Base-by-base conservation (phyloP, 2,797 vertebrate species). In the Morelia viridis region DNA sequence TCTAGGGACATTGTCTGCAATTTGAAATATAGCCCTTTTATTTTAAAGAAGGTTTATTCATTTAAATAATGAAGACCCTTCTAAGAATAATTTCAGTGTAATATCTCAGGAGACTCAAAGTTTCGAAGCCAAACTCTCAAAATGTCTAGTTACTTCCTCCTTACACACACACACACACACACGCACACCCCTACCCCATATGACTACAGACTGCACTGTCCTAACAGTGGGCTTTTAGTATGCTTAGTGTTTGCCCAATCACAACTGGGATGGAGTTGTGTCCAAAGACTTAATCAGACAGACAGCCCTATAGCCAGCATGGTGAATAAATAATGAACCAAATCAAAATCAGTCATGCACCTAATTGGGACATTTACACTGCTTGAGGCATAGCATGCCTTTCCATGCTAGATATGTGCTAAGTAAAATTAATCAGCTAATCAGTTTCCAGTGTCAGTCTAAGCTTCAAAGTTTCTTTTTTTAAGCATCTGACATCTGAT, bases 341-440 rank as follows among this genome's bases (percentile, higher is more conserved):
- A 97, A 97, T 97, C 96, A 97, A 96, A 98, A 97, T 96, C 97
- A 95, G 94, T 97, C 97, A 97, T 61, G 96, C 97, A 96, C 97
- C 96, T 98, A 97, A 98, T 98, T 97, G 96, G 96, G 97, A 97
- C 96, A 97, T 97, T 97, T 96, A 96, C 95, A 96, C 87, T 61
- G 90, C 87, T 93, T 91, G 80, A 93, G 90, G 90, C 92, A 91
- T 91, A 88, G 41, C 87, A 95, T 92, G 94, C 90, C 95, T 96
- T 96, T 96, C 94, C 93, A 94, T 96, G 96, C 90, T 97, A 89
- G 93, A 96, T 96, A 96, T 97, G 94, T 96, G 95, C 96, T 96
- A 96, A 92, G 93, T 89, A 96, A 93, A 96, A 95, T 96, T 97
- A 96, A 95, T 96, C 95, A 96, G 95, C 97, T 95, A 96, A 95